Evolutionary conservation across 1,140 invertebrate species (phyloP), one percentile per base, ranked within the genome.

Genomic region (Vanessa tameamea): DNA sequence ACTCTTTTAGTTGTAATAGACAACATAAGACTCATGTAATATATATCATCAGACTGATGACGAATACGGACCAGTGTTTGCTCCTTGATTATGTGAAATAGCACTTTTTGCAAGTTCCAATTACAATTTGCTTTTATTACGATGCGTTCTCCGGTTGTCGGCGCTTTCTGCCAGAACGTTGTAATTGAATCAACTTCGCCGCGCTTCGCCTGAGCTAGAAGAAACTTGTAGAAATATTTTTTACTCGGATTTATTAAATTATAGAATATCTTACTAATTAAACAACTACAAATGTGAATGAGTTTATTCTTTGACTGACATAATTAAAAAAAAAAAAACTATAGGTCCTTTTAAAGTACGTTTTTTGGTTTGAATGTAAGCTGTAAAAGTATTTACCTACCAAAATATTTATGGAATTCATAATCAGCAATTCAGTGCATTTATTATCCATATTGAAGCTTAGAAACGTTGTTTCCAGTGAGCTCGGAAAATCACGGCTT

Each of bases 171-270:
- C 50, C 68, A 64, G 50, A 65, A 70, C 31, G 47, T 47, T 69
- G 67, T 75, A 75, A 78, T 78, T 72, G 47, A 78, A 75, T 78
- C 53, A 75, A 64, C 73, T 74, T 59, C 59, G 59, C 48, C 47
- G 55, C 65, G 64, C 65, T 51, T 55, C 64, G 72, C 43, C 53
- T 57, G 53, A 13, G 16, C 20, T 23, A 23, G 37, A 53, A 43
- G 63, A 50, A 55, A 68, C 53, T 20, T n/a, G 55, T 43, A n/a
- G 66, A 47, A 55, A 68, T 50, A 31, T 15, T 68, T 55, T 57
- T 68, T 11, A 43, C 8, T 11, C 37, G 53, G 12, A 57, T 57
- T 57, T 57, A 57, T 43, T 43, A 9, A 9, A 43, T 43, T 43
- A 43, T 9, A 43, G 9, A 43, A 43, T 43, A 11, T 43, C 9